These are phyloP conservation scores for Hippocampus kuda DNA, from an alignment of 2,797 vertebrate genomes.

Conservation along the genomic window DNA sequence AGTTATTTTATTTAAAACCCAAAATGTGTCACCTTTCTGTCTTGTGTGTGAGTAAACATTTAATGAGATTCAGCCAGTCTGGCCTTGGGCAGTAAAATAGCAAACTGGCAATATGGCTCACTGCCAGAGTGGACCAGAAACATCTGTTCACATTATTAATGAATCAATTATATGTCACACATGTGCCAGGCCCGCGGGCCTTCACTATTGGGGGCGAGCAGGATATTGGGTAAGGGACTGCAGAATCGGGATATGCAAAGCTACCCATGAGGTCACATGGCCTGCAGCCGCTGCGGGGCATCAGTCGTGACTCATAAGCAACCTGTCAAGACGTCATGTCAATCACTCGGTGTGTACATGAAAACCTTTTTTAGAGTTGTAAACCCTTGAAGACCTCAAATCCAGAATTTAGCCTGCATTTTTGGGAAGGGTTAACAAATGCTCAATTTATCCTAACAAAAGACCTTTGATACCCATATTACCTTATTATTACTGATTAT, in stretches of 20 bases:
- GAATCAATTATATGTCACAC: constrained; percentile 69
- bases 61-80: constrained; percentile 35
- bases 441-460: no score
- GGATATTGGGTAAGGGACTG: constrained; percentile 9
- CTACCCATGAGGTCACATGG: constrained; percentile 3
- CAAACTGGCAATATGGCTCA: constrained; percentile 34
- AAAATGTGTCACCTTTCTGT: constrained; percentile 27
- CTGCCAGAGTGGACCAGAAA: constrained; percentile 53
- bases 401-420: no score
- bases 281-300: constrained; percentile 31
- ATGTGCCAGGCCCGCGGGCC: constrained; percentile 51
- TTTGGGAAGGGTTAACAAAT: no score
- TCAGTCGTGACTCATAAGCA: constrained; percentile 41
- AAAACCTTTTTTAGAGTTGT: no score
- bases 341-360: not conserved
- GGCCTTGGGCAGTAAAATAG: constrained; percentile 29
- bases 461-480: no score
- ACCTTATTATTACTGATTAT: no score
- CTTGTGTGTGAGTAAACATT: constrained; percentile 47
- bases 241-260: not conserved
- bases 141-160: constrained; percentile 72
- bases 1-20: constrained; percentile 21
- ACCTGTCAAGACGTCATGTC: constrained; percentile 15
- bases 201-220: constrained; percentile 3
- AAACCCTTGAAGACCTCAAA: no score